A percentile compares a stretch with the other conserved stretches of the same genome.
Evolutionary conservation across 2,797 vertebrate species (phyloP).

Genomic region (Hephaestus fuliginosus): DNA sequence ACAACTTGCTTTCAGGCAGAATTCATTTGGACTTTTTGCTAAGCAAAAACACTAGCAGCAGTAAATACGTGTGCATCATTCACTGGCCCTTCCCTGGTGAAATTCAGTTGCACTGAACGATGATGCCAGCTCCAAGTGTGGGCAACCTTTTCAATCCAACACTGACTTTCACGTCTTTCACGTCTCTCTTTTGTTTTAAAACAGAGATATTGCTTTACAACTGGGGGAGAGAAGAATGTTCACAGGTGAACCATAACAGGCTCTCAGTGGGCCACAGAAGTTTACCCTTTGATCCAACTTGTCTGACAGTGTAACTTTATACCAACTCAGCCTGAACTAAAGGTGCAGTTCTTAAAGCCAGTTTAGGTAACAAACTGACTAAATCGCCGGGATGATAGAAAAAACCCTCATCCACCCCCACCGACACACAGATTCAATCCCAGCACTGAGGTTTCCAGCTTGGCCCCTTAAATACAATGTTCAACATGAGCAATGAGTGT

Average conservation of each 20-base stretch:
- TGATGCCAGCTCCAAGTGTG: neutral
- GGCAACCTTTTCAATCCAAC: constrained; percentile 2
- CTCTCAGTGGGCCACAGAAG: neutral
- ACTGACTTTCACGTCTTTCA: neutral
- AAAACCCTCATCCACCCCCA: neutral
- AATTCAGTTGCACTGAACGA: constrained; percentile 5
- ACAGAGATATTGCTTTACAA: neutral
- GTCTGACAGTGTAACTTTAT: neutral
- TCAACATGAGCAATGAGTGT: neutral
- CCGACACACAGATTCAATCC: neutral
- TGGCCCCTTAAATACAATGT: neutral
- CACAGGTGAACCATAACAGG: constrained; percentile 7
- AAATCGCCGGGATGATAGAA: neutral
- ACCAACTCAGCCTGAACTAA: constrained; percentile 1
- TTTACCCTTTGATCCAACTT: constrained; percentile 6
- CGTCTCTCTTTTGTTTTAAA: constrained; percentile 1
- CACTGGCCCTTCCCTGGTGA: neutral
- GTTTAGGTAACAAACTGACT: neutral
- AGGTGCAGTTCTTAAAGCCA: neutral
- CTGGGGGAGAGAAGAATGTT: neutral
- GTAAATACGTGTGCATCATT: neutral
- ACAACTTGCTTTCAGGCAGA: neutral
- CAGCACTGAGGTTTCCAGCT: neutral
- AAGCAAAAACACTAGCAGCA: neutral
- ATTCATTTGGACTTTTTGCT: neutral